Evolutionary conservation across 1,140 invertebrate species (phyloP).

Genomic region (Habropoda laboriosa): DNA sequence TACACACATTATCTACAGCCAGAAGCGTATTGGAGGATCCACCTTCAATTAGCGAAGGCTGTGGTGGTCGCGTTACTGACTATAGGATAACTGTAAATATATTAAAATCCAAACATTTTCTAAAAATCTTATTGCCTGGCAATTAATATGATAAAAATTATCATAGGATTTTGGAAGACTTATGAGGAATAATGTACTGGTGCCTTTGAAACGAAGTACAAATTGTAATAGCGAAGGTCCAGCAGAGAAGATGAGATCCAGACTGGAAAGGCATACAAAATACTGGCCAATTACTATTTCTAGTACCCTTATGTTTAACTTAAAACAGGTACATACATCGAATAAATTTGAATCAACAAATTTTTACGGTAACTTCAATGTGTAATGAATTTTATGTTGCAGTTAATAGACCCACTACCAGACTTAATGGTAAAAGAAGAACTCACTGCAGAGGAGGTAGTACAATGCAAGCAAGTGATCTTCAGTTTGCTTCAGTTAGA

Average conservation of each 20-base stretch:
- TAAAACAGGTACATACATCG: constrained; percentile 85
- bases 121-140: constrained; percentile 7
- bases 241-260: constrained; percentile 85
- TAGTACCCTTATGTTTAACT: constrained; percentile 94
- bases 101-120: neutral
- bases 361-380: neutral
- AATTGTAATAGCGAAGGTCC: constrained; percentile 78
- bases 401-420: constrained; percentile 92
- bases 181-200: constrained; percentile 92
- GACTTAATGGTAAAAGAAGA: constrained; percentile 91
- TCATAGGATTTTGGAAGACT: constrained; percentile 92
- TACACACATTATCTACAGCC: constrained; percentile 93
- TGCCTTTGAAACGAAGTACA: constrained; percentile 84
- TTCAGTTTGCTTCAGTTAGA: constrained; percentile 92
- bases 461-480: constrained; percentile 94
- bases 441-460: constrained; percentile 91
- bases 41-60: constrained; percentile 96
- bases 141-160: constrained; percentile 15
- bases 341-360: constrained; percentile 21
- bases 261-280: constrained; percentile 89
- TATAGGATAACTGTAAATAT: constrained; percentile 87
- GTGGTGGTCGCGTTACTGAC: constrained; percentile 95
- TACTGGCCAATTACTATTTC: constrained; percentile 97
- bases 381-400: constrained; percentile 13
- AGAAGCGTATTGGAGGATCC: constrained; percentile 96